Evolutionary conservation across 2,888 invertebrate genomes (phyloP).

Genomic region (Pedicia rivosa): DNA sequence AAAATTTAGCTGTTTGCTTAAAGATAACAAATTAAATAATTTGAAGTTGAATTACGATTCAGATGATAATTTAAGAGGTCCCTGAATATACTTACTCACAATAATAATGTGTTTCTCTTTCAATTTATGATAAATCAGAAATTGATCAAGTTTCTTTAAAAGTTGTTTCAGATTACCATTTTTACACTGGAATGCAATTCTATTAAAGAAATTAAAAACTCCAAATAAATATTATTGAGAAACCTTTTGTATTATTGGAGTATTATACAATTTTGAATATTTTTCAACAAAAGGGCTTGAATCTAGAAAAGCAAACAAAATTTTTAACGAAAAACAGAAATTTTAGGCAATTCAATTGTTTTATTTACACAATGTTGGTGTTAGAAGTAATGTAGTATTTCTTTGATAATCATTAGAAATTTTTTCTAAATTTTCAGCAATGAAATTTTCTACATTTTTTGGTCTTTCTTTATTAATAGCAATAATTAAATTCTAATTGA

Average conservation of each 20-base stretch:
- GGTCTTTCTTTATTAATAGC: slow-evolving; percentile 10
- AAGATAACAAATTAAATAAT: too few relatives aligned
- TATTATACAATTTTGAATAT: slow-evolving; percentile 7
- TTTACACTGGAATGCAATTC: not conserved
- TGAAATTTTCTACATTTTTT: slow-evolving; percentile 8
- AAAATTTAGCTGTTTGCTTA: too few relatives aligned
- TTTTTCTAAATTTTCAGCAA: slow-evolving; percentile 10
- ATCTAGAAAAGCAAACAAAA: slow-evolving; percentile 6
- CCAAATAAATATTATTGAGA: not conserved
- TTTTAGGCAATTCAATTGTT: not conserved
- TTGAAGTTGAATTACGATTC: not conserved
- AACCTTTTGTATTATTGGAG: slow-evolving; percentile 10
- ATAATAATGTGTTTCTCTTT: slow-evolving; percentile 11
- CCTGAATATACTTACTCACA: slow-evolving; percentile 11
- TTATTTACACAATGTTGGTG: slow-evolving; percentile 6
- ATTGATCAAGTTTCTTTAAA: slow-evolving; percentile 10
- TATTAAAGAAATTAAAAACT: not conserved
- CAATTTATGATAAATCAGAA: slow-evolving; percentile 7
- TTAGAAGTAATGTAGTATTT: slow-evolving; percentile 9
- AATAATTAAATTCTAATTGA: slow-evolving; percentile 10
- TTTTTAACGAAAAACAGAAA: slow-evolving; percentile 9
- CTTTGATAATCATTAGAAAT: slow-evolving; percentile 10
- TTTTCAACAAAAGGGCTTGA: not conserved
- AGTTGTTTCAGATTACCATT: slow-evolving; percentile 4
- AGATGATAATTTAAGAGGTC: not conserved